Base-by-base conservation (phyloP, 2,113 vertebrate genomes). In the Hirundichthys speculiger region DNA sequence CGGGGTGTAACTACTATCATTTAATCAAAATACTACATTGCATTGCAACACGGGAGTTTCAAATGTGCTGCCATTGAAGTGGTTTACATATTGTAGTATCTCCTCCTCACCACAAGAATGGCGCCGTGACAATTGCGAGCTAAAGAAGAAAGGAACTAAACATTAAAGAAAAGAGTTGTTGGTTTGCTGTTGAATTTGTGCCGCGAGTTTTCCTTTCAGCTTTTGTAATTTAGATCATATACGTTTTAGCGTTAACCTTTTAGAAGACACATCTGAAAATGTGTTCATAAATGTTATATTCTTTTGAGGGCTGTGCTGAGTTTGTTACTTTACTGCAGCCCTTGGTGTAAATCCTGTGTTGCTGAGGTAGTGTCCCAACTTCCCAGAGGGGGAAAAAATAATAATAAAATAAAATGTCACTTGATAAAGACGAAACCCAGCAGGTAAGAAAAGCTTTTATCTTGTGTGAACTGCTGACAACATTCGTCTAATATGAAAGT, bases 331-430 rank as follows among this genome's bases (percentile, higher is more conserved):
- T 34, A 34, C 5, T 6, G 30, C 25, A 27, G 3, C 25, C n/a
- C n/a, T n/a, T 27, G 25, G 25, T 27, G 25, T 27, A 6, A 27
- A 27, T 27, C 25, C 25, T 27, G n/a, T n/a, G n/a, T n/a, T n/a
- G n/a, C n/a, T n/a, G n/a, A n/a, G n/a, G n/a, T n/a, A n/a, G n/a
- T n/a, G n/a, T n/a, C n/a, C n/a, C n/a, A n/a, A n/a, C n/a, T n/a
- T n/a, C n/a, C n/a, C n/a, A n/a, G n/a, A n/a, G n/a, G n/a, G n/a
- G n/a, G n/a, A n/a, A n/a, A n/a, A n/a, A n/a, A n/a, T n/a, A n/a
- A n/a, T n/a, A n/a, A n/a, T n/a, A n/a, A 34, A 34, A 34, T n/a
- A 61, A 77, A 69, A 90, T 90, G 89, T 78, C 89, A 0, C 50
- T 9, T 0, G 79, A 82, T 16, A 24, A 48, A 57, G 86, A 88